phyloP scores from a whole-genome alignment of 2,888 invertebrate species.

The Busseola fusca region DNA sequence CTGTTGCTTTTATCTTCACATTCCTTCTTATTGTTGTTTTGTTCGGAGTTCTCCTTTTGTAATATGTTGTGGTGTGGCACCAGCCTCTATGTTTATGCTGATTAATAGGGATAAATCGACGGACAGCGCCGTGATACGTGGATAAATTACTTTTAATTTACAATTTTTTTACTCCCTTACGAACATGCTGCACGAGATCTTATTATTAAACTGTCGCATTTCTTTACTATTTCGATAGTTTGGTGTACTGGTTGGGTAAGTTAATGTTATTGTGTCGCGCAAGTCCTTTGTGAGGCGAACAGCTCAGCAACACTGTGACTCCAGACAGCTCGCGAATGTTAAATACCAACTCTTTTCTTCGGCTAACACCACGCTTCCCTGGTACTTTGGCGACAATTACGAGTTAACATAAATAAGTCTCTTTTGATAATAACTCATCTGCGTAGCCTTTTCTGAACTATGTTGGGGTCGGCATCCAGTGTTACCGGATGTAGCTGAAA shows the following conservation, averaged over 20 bases:
- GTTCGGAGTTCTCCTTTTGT: constrained; percentile 10
- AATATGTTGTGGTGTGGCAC: background rate
- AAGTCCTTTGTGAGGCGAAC: background rate
- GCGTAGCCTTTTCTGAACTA: background rate
- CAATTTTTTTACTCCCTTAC: constrained; percentile 39
- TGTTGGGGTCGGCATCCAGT: background rate
- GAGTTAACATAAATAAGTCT: background rate
- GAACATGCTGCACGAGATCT: constrained; percentile 26
- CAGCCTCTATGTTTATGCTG: constrained; percentile 55
- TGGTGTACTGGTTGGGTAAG: background rate
- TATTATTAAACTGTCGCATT: constrained; percentile 11
- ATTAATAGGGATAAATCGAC: constrained; percentile 63
- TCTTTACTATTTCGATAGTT: background rate
- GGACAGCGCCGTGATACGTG: constrained; percentile 55
- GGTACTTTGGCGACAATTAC: background rate
- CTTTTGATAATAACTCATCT: background rate
- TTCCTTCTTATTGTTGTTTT: background rate
- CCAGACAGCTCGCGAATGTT: too few relatives aligned
- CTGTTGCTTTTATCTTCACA: background rate
- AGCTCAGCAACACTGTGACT: background rate
- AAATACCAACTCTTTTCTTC: background rate
- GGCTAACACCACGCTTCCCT: too few relatives aligned
- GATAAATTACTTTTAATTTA: constrained; percentile 56
- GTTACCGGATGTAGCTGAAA: background rate
- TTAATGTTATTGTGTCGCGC: background rate